Conservation (phyloP, 2,797 vertebrate genomes). For the Simalia tracyae region DNA sequence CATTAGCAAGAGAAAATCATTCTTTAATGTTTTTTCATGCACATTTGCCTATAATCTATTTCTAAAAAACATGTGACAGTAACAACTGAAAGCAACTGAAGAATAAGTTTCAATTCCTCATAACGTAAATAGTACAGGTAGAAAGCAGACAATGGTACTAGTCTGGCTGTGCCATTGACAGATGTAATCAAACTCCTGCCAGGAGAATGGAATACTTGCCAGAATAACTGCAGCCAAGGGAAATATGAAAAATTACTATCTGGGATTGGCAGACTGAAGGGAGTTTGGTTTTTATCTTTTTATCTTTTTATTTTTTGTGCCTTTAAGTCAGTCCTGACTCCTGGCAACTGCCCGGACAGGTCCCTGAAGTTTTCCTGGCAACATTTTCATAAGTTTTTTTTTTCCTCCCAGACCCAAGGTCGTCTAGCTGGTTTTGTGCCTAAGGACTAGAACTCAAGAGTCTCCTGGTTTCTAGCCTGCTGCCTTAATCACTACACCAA, state of each 20-base stretch:
- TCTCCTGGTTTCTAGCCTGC: background rate
- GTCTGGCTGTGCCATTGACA: background rate
- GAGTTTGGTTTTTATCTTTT: too few species aligned
- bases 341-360: background rate
- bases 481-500: background rate
- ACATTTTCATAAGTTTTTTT: background rate
- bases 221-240: background rate
- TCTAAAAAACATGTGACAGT: conserved; percentile 4
- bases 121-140: background rate
- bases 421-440: too few species aligned
- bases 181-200: background rate
- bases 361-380: background rate
- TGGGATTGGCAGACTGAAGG: background rate
- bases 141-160: background rate
- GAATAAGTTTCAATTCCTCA: conserved; percentile 16
- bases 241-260: background rate
- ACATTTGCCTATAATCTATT: background rate
- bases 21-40: background rate
- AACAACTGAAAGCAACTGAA: background rate
- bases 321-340: background rate
- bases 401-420: too few species aligned
- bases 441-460: too few species aligned
- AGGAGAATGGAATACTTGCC: background rate
- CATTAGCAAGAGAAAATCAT: background rate
- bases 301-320: too few species aligned